Base-by-base conservation (phyloP, 1,140 invertebrate genomes). In the Triops longicaudatus region DNA sequence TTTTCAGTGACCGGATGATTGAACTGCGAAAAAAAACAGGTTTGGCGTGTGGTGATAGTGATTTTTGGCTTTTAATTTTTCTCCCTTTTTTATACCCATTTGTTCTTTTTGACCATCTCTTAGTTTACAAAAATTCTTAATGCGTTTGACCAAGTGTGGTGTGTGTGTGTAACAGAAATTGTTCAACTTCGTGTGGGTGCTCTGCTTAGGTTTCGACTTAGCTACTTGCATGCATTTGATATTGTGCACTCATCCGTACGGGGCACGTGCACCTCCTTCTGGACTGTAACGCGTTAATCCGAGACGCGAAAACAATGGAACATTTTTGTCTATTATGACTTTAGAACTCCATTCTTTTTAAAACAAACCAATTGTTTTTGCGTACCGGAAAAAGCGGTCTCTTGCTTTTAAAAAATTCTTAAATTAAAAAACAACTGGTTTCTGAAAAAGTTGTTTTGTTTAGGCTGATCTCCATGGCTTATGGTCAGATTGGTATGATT, bases 401-500 rank as follows among this genome's bases (percentile, higher is more conserved):
- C 1, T 26, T 72, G 6, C 72, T 28, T 26, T 9, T 9, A 9
- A 12, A 72, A 12, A 72, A 5, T 26, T 5, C 10, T 10, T 72
- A 10, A 26, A 72, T 12, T 72, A 31, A 74, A 74, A 74, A 26
- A 11, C 4, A 26, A 74, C 26, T 22, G 31, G 1, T 11, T 72
- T 50, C n/a, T 44, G 17, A 4, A 26, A 11, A 43, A 22, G 44
- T 37, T 75, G 26, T 27, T 37, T n/a, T 26, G 17, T 78, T 71
- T 74, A 95, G 93, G 88, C 90, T 97, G 85, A 96, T 97, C 85
- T 96, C 93, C 41, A 95, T 98, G 91, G 95, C 97, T 71, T 99
- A 98, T 85, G 96, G 96, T 82, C 97, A 98, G 86, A 98, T 99
- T 84, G 97, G 97, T 83, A 98, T 99, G 95, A 99, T 99, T 84